Conservation (phyloP, 1,140 invertebrate species). For the Drosophila prosaltans region DNA sequence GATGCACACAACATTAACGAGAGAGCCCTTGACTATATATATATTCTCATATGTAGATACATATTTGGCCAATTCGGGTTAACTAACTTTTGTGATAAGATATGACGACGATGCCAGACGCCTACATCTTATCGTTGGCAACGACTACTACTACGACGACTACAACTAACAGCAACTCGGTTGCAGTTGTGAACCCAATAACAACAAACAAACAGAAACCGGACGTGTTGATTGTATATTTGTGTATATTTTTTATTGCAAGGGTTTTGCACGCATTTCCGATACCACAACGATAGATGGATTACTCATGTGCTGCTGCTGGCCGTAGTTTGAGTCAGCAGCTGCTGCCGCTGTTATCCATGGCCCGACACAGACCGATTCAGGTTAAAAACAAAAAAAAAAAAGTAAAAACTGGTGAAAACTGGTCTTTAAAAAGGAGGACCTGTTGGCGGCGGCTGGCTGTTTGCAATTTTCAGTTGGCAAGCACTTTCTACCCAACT, state of each 20-base stretch:
- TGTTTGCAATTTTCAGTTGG: constrained; percentile 24
- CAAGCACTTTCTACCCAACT: constrained; percentile 64
- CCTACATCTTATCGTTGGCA: constrained; percentile 52
- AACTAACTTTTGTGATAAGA: constrained; percentile 57
- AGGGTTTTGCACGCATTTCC: constrained; percentile 72
- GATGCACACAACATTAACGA: background rate
- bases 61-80: constrained; percentile 12
- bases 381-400: constrained; percentile 45
- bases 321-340: constrained; percentile 13
- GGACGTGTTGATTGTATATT: constrained; percentile 32
- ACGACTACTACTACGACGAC: background rate
- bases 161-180: constrained; percentile 7
- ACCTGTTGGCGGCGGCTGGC: constrained; percentile 39
- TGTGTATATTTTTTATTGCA: constrained; percentile 6
- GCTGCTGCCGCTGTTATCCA: constrained; percentile 33
- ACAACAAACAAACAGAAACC: background rate
- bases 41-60: background rate
- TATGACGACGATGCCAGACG: constrained; percentile 51
- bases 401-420: constrained; percentile 68
- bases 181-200: constrained; percentile 5
- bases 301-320: constrained; percentile 55
- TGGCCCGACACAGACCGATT: constrained; percentile 55
- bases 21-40: background rate
- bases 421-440: constrained; percentile 30
- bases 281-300: constrained; percentile 19